phyloP scores from a whole-genome alignment of 2,797 vertebrate species.

The Diplodus puntazzo region DNA sequence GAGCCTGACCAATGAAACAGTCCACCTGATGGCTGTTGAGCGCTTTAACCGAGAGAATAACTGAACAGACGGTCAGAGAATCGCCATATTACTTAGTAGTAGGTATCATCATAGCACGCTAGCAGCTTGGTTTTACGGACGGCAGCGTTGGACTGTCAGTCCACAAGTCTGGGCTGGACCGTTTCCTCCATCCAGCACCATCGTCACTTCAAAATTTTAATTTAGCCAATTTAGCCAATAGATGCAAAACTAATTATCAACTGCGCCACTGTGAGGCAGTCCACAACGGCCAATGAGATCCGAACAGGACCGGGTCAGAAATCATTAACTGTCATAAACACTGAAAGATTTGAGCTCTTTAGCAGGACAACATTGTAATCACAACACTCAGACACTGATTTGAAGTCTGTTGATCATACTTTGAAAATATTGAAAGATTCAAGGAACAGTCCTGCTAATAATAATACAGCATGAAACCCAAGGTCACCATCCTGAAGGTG shows the following conservation, averaged over 20 bases:
- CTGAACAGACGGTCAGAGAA: conserved; percentile 5
- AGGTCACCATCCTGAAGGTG: conserved; percentile 62
- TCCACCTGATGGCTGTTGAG: background rate
- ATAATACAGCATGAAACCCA: conserved; percentile 17
- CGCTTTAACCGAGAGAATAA: conserved; percentile 7
- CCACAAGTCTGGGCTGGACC: background rate
- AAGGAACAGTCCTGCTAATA: background rate
- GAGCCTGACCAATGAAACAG: conserved; percentile 4
- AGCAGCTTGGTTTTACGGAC: background rate
- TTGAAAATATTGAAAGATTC: background rate
- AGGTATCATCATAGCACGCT: background rate
- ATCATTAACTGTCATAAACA: too few relatives aligned
- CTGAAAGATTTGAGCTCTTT: too few relatives aligned
- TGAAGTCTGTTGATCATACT: background rate
- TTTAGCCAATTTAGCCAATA: background rate
- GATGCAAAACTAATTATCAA: too few relatives aligned
- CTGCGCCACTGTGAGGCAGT: too few relatives aligned
- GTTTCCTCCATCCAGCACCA: too few relatives aligned
- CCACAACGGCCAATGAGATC: too few relatives aligned
- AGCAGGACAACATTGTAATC: too few relatives aligned
- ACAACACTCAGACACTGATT: background rate
- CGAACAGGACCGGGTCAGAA: too few relatives aligned
- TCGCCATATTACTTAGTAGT: background rate
- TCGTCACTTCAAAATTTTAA: background rate
- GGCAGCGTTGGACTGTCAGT: background rate